Conservation (phyloP, 2,113 vertebrate genomes). For the Gavialis gangeticus region DNA sequence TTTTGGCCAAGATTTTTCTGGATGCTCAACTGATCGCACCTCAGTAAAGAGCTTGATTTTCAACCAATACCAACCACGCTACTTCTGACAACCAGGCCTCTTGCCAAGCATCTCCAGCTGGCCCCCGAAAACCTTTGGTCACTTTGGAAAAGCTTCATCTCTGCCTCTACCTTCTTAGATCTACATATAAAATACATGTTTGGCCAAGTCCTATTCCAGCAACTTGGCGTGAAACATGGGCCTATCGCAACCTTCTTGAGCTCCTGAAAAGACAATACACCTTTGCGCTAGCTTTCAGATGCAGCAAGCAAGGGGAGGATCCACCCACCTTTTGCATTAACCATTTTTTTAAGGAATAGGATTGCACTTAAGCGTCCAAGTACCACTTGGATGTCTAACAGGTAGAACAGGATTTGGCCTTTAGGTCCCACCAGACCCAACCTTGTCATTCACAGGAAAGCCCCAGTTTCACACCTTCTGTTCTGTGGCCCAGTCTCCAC, state of each 20-base stretch:
- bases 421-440: background rate
- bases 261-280: no score
- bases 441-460: rapidly evolving
- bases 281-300: no score
- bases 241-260: no score
- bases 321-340: no score
- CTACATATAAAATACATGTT: background rate
- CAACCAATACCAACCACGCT: background rate
- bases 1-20: background rate
- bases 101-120: background rate
- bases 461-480: rapidly evolving
- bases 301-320: no score
- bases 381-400: no score
- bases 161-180: background rate
- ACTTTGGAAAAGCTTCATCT: constrained; percentile 9
- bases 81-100: background rate
- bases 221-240: no score
- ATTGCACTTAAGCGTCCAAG: no score
- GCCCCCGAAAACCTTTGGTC: background rate
- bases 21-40: background rate
- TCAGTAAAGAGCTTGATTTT: background rate
- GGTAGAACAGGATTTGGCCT: no score
- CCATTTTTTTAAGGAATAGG: no score
- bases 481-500: background rate
- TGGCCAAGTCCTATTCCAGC: no score